Evolutionary conservation across 2,797 vertebrate species (phyloP), one percentile per base, ranked within the genome.

Genomic region (Selene dorsalis): DNA sequence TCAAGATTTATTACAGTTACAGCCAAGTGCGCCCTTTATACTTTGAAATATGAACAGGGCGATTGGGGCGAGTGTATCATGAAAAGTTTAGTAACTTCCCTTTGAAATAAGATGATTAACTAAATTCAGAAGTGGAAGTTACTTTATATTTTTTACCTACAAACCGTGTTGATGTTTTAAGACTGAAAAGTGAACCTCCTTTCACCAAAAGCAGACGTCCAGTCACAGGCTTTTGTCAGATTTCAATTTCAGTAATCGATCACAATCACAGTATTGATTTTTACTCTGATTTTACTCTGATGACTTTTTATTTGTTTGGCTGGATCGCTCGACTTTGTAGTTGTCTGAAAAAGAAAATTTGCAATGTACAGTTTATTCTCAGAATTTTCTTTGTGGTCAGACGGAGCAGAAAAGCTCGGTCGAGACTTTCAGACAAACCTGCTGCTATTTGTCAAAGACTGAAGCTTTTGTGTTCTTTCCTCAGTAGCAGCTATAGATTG

Each of bases 401-500:
- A 68, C 55, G 6, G 9, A 58, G 38, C 48, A 8, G n/a, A 43
- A 43, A 35, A 35, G 9, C 32, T 35, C 32, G 9, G 32, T 35
- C 32, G 32, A 35, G 7, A 8, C 32, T 8, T 35, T 20, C 20
- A 24, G 47, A 48, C 47, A 22, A 16, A 41, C 53, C 43, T 12
- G 28, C 8, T 71, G 26, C 22, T 53, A 41, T 70, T 57, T 63
- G 50, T 83, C 48, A 80, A 2, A 1, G 58, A 72, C 13, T 0
- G 26, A 68, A 38, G 8, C 14, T 32, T 32, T 73, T 64, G 8
- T 68, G 39, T 79, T 70, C 62, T 41, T 4, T 13, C 71, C 56
- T 74, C 16, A 38, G 52, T 76, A 76, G 76, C 50, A 55, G 52
- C 58, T 85, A 26, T 60, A 72, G 32, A 72, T 16, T 55, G 43